phyloP scores from a whole-genome alignment of 2,888 invertebrate genomes.

The Metellina segmentata region DNA sequence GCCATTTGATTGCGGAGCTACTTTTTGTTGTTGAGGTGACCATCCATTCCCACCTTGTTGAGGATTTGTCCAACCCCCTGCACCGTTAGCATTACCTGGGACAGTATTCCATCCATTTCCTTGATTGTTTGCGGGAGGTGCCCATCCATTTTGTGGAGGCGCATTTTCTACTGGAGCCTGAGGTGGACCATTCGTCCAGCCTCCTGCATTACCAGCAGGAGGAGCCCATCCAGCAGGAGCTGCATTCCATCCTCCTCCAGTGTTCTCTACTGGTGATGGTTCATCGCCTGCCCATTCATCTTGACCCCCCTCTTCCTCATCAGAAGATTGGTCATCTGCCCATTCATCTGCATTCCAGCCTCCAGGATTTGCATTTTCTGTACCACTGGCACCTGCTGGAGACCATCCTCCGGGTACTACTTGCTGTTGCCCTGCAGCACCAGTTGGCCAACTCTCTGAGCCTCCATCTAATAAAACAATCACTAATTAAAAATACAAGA shows the following conservation, averaged over 20 bases:
- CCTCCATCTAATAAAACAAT: constrained; percentile 2
- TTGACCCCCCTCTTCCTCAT: constrained; percentile 36
- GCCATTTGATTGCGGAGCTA: not conserved
- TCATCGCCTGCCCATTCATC: constrained; percentile 51
- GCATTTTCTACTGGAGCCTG: constrained; percentile 13
- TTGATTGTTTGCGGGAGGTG: constrained; percentile 8
- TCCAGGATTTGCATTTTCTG: not conserved
- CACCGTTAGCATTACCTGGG: not conserved
- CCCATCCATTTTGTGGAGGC: constrained; percentile 41
- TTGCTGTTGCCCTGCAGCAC: constrained; percentile 17
- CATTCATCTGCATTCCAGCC: constrained; percentile 44
- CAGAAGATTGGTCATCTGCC: constrained; percentile 43
- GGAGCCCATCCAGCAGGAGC: constrained; percentile 20
- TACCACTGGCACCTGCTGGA: not conserved
- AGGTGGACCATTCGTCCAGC: constrained; percentile 44
- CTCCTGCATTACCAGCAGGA: constrained; percentile 21
- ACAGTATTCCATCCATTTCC: constrained; percentile 29
- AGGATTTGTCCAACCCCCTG: constrained; percentile 10
- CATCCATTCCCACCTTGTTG: constrained; percentile 42
- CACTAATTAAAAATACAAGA: too few species aligned
- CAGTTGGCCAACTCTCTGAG: constrained; percentile 32
- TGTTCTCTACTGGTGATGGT: not conserved
- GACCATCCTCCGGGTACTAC: constrained; percentile 12
- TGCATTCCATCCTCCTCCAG: constrained; percentile 21
- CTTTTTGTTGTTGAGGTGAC: constrained; percentile 35